Evolutionary conservation across 2,113 vertebrate genomes (phyloP).

Genomic region (Melanerpes aurifrons): DNA sequence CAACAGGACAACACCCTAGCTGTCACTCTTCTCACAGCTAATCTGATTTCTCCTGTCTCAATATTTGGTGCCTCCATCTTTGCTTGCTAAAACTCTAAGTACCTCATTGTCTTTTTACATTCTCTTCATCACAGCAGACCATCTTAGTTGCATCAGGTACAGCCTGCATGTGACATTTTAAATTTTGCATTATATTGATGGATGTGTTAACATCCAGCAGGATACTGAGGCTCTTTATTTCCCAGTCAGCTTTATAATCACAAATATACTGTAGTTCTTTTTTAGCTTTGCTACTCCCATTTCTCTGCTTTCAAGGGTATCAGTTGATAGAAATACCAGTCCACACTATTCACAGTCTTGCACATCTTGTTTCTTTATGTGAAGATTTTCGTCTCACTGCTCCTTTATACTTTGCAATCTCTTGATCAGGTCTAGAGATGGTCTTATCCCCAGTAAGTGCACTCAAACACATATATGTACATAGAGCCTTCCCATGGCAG

Average conservation of each 20-base stretch:
- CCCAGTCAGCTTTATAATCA: neutral
- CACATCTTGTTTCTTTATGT: neutral
- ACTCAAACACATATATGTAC: neutral
- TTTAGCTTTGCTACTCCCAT: neutral
- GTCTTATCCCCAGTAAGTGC: neutral
- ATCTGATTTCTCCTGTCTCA: neutral
- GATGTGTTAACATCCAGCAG: neutral
- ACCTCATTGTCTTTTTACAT: neutral
- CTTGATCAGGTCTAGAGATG: neutral
- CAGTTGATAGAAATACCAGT: neutral
- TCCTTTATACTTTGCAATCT: neutral
- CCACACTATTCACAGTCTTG: neutral
- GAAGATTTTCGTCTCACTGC: neutral
- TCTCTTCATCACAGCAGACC: neutral
- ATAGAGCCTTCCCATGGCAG: neutral
- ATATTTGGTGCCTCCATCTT: neutral
- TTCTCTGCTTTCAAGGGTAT: neutral
- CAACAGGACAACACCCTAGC: neutral
- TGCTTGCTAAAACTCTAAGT: neutral
- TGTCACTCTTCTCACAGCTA: neutral
- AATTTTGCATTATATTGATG: neutral
- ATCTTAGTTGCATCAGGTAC: neutral
- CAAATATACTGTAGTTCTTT: neutral
- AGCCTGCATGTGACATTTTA: neutral
- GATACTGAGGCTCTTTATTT: neutral